A percentile compares a stretch with the other conserved stretches of the same genome.
These are phyloP conservation scores for Zaprionus nigranus DNA, from an alignment of 1,140 invertebrate genomes.

Conservation along the genomic window DNA sequence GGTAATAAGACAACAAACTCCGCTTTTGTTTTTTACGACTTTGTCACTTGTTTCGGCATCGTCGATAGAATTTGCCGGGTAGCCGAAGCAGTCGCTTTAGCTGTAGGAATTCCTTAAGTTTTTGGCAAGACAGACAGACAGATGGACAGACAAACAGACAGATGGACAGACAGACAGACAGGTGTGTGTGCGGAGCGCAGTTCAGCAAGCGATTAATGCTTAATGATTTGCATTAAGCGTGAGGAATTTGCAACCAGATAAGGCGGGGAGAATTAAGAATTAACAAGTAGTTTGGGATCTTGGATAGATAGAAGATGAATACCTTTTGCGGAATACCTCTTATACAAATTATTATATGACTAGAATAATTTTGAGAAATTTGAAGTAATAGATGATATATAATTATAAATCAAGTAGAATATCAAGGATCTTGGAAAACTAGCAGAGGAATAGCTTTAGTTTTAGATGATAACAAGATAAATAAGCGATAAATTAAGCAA, in stretches of 20 bases:
- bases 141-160: too few relatives aligned
- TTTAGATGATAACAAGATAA: too few relatives aligned
- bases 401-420: too few relatives aligned
- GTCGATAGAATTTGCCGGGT: slow-evolving; percentile 16
- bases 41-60: slow-evolving; percentile 66
- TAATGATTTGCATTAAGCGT: neutral
- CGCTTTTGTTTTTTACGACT: slow-evolving; percentile 64
- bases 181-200: neutral
- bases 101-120: slow-evolving; percentile 18
- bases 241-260: neutral
- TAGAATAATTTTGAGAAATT: too few relatives aligned
- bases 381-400: too few relatives aligned
- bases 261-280: neutral
- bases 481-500: too few relatives aligned
- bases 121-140: neutral
- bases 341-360: too few relatives aligned
- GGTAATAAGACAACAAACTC: slow-evolving; percentile 35
- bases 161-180: neutral
- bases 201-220: slow-evolving; percentile 9
- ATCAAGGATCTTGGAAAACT: too few relatives aligned
- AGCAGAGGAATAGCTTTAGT: too few relatives aligned
- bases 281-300: neutral
- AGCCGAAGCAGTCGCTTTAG: neutral
- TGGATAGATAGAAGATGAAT: neutral
- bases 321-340: too few relatives aligned